These are phyloP conservation scores for Grammomys surdaster DNA, from an alignment of 2,113 vertebrate genomes.

Conservation along the genomic window DNA sequence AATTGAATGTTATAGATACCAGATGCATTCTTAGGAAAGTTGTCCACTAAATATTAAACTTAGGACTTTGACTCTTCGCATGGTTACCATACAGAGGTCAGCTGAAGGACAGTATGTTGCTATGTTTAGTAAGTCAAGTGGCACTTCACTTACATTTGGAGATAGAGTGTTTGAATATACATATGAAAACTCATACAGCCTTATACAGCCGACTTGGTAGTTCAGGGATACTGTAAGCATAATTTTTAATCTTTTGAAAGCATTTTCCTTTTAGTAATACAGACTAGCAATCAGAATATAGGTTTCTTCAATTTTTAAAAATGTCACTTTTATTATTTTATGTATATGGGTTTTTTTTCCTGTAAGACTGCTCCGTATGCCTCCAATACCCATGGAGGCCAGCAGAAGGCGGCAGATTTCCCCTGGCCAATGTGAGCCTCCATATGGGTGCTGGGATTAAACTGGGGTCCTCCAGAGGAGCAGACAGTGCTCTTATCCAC, in stretches of 20 bases:
- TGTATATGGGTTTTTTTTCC: background rate
- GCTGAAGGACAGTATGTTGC: background rate
- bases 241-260: slow-evolving; percentile 2
- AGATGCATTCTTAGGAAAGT: background rate
- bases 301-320: background rate
- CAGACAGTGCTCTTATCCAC: background rate
- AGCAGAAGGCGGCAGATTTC: background rate
- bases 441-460: background rate
- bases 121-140: slow-evolving; percentile 21
- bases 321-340: background rate
- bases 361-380: background rate
- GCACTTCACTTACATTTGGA: background rate
- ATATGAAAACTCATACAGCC: background rate
- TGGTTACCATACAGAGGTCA: background rate
- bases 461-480: background rate
- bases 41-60: slow-evolving; percentile 7
- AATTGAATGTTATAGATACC: background rate
- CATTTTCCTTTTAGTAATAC: background rate
- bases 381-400: background rate
- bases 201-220: background rate
- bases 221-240: background rate
- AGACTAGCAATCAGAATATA: background rate
- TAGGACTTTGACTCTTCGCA: background rate
- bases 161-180: background rate
- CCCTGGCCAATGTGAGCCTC: background rate